Percentiles rank a stretch among this genome's conserved stretches.
Evolutionary conservation across 2,888 invertebrate species (phyloP).

Genomic region (Plebejus argus): DNA sequence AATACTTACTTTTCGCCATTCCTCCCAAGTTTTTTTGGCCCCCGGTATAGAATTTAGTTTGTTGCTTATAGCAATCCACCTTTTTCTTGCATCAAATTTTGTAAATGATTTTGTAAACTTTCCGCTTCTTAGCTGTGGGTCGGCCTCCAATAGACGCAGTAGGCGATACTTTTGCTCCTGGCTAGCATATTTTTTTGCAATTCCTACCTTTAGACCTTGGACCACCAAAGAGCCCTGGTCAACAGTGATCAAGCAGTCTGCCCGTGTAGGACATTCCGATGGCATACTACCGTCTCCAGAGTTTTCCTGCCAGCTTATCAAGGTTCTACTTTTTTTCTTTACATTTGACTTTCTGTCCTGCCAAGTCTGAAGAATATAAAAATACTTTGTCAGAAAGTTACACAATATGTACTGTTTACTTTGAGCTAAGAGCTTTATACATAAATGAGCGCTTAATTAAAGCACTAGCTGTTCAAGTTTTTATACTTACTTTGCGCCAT

Average conservation of each 20-base stretch:
- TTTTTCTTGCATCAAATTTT: neutral
- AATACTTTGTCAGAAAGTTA: neutral
- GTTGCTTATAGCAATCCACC: neutral
- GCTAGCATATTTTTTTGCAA: neutral
- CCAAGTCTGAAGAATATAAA: neutral
- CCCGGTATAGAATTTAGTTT: neutral
- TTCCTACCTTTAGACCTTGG: neutral
- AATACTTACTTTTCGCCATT: slow-evolving; percentile 2
- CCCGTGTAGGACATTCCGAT: neutral
- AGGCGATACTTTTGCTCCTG: neutral
- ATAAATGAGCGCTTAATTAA: neutral
- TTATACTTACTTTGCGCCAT: slow-evolving; percentile 7
- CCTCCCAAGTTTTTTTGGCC: slow-evolving; percentile 3
- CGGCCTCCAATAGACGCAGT: neutral
- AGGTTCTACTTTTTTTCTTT: neutral
- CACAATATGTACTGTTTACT: neutral
- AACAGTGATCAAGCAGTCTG: neutral
- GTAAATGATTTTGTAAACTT: neutral
- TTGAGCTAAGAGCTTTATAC: neutral
- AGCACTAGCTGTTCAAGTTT: neutral
- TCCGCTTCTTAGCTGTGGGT: neutral
- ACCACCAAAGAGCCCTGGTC: neutral
- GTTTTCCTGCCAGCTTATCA: neutral
- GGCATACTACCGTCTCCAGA: too few relatives aligned
- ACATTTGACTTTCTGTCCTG: slow-evolving; percentile 6